These are phyloP conservation scores for Nomada goodeniana DNA, from an alignment of 2,888 invertebrate species.

Conservation along the genomic window DNA sequence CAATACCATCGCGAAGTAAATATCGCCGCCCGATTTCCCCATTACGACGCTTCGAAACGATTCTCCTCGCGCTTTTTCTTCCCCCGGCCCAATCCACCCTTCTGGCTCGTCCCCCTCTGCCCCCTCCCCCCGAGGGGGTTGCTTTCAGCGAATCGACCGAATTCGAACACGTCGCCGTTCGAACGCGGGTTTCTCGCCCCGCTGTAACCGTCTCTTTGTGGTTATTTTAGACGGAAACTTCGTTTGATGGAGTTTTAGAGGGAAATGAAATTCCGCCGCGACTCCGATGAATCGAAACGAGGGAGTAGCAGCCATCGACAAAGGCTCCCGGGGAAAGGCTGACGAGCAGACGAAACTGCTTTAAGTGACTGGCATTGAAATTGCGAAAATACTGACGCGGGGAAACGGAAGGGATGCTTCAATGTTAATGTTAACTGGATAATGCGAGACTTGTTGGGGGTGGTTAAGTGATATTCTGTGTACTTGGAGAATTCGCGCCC, in stretches of 20 bases:
- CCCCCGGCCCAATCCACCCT: neutral
- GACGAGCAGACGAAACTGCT: neutral
- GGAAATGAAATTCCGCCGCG: constrained; percentile 26
- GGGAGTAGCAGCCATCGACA: neutral
- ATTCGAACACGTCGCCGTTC: constrained; percentile 33
- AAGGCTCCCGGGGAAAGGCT: neutral
- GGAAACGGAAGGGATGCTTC: neutral
- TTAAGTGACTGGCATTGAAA: constrained; percentile 9
- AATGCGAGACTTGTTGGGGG: too few species aligned
- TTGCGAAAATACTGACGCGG: neutral
- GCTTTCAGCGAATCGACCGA: constrained; percentile 45
- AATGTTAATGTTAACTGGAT: too few species aligned
- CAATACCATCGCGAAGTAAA: constrained; percentile 34
- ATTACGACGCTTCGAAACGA: constrained; percentile 39
- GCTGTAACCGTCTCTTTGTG: constrained; percentile 25
- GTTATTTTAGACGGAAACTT: constrained; percentile 35
- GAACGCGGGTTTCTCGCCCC: constrained; percentile 43
- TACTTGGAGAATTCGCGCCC: too few species aligned
- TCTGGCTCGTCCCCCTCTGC: neutral
- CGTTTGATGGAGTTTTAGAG: constrained; percentile 37
- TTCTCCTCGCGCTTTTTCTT: constrained; percentile 20
- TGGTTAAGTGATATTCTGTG: too few species aligned
- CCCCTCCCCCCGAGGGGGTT: neutral
- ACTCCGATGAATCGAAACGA: constrained; percentile 22
- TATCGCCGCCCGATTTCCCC: constrained; percentile 42